Base-by-base conservation (phyloP, 2,113 vertebrate genomes). In the Hystrix cristata region DNA sequence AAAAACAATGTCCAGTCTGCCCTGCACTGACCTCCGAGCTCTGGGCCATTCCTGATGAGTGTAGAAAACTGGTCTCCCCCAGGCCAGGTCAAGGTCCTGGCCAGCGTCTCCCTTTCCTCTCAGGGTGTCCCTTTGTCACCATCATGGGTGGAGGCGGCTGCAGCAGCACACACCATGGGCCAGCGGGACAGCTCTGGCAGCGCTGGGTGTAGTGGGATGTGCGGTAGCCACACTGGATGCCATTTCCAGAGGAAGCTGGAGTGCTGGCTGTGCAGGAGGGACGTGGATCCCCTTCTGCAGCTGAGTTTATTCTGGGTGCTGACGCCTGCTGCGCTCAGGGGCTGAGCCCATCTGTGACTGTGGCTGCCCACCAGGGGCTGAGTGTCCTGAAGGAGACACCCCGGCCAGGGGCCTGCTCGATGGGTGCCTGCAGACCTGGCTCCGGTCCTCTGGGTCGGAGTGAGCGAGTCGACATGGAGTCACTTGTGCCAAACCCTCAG, bases 181-280 rank as follows among this genome's bases (percentile, higher is more conserved):
- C 46, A 29, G 16, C 13, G 19, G 31, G 18, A 13, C 7, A 8
- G 48, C 1, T 10, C 0, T 0, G 0, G 51, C 11, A 11, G 59
- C 3, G 15, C 15, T 53, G 10, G 60, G 55, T 7, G 7, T 79
- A 34, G 53, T 29, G 14, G 62, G 38, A 0, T 43, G 31, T 0
- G 0, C 1, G 34, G 18, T 53, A 57, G n/a, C 34, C 16, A 19
- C 23, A 19, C 3, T 0, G 29, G n/a, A 31, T 5, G 67, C 74
- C 81, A 87, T 4, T 92, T 94, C 55, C 18, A 1, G 46, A 7
- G 72, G n/a, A 19, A 89, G 38, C 1, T 34, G 25, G 34, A 3
- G 13, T 31, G 16, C 34, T 11, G 12, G 48, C 5, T 0, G 0
- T 27, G 60, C 21, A 1, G 18, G 53, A 71, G 31, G 7, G 21